Conservation (phyloP, 1,140 invertebrate species). For the Macrobrachium nipponense region DNA sequence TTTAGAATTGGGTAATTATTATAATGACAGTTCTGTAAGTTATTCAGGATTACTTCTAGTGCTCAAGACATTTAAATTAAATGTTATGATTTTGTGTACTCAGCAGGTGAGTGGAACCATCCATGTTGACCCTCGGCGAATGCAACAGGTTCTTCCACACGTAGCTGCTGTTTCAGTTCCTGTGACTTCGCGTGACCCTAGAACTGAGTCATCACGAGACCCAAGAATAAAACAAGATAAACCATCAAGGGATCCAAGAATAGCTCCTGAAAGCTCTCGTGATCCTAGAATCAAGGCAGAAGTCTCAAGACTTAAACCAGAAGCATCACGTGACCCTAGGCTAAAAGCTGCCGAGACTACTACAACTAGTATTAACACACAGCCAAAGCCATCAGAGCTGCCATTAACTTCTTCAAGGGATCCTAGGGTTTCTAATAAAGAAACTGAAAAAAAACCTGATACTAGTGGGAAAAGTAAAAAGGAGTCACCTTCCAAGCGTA, state of each 20-base stretch:
- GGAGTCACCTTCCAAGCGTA: slow-evolving; percentile 15
- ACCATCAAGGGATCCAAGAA: slow-evolving; percentile 20
- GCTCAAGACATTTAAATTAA: too few relatives aligned
- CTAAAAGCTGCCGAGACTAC: not conserved
- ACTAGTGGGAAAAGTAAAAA: slow-evolving; percentile 24
- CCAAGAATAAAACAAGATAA: slow-evolving; percentile 13
- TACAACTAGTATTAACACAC: slow-evolving; percentile 4
- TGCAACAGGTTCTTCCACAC: slow-evolving; percentile 47
- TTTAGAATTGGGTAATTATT: too few relatives aligned
- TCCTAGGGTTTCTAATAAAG: slow-evolving; percentile 19
- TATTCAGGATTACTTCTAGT: too few relatives aligned
- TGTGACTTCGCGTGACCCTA: not conserved
- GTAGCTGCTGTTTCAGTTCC: slow-evolving; percentile 25
- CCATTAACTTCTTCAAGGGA: slow-evolving; percentile 22
- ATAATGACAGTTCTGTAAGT: too few relatives aligned
- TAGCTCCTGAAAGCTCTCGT: slow-evolving; percentile 23
- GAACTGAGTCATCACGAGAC: not conserved
- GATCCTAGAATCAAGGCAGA: slow-evolving; percentile 39
- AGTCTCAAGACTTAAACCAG: not conserved
- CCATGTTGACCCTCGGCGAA: slow-evolving; percentile 47
- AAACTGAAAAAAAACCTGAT: not conserved
- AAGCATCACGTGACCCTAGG: slow-evolving; percentile 28
- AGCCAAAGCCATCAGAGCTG: not conserved
- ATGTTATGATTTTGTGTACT: not conserved
- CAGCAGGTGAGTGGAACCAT: slow-evolving; percentile 45